A percentile compares a stretch with the other conserved stretches of the same genome.
These are phyloP conservation scores for Empidonax traillii DNA, from an alignment of 2,113 vertebrate genomes.

Conservation along the genomic window DNA sequence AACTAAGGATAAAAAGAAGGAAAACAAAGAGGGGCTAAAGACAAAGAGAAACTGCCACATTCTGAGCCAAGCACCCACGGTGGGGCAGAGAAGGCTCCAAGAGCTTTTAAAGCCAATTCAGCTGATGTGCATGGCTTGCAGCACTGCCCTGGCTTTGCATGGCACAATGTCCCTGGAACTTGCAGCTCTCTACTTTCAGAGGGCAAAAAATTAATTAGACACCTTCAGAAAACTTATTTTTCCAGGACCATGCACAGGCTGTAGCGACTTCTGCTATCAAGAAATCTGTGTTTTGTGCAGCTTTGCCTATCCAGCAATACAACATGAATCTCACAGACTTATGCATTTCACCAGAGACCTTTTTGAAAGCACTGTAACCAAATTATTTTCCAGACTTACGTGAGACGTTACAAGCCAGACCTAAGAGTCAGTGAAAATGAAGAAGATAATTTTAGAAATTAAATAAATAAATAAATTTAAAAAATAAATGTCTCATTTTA, in stretches of 20 bases:
- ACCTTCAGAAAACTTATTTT: neutral
- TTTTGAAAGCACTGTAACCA: slow-evolving; percentile 66
- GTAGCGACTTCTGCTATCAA: neutral
- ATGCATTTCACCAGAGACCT: slow-evolving; percentile 60
- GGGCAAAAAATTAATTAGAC: neutral
- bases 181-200: neutral
- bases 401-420: neutral
- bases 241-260: neutral
- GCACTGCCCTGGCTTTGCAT: neutral
- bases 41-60: neutral
- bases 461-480: neutral
- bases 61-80: neutral
- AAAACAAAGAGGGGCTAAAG: neutral
- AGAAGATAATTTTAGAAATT: neutral
- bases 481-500: neutral
- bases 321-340: slow-evolving; percentile 15
- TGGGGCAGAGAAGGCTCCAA: neutral
- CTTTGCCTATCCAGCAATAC: neutral
- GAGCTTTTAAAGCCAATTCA: neutral
- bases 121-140: neutral
- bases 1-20: neutral
- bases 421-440: neutral
- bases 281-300: neutral
- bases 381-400: slow-evolving; percentile 65
- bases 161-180: neutral